phyloP scores from a whole-genome alignment of 2,888 invertebrate genomes.

The Crocallis elinguaria region DNA sequence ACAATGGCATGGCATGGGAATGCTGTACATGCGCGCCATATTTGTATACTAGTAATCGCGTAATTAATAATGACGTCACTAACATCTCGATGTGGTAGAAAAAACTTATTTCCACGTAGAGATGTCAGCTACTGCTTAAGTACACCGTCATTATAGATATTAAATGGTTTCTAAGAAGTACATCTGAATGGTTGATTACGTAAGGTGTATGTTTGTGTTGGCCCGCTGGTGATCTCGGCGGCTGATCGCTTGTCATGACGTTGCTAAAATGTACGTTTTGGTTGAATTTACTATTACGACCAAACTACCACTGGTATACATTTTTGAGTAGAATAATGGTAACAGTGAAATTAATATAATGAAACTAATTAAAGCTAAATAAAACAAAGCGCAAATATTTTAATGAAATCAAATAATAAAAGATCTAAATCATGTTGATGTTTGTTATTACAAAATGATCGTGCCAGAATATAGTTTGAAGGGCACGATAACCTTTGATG shows the following conservation, averaged over 20 bases:
- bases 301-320: too few relatives aligned
- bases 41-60: constrained; percentile 45
- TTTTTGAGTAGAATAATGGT: too few relatives aligned
- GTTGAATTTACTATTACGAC: background rate
- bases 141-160: constrained; percentile 61
- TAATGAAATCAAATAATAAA: constrained; percentile 2
- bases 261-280: constrained; percentile 15
- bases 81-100: constrained; percentile 52
- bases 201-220: constrained; percentile 60
- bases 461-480: constrained; percentile 10
- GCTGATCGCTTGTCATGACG: constrained; percentile 42
- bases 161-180: constrained; percentile 70
- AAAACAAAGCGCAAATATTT: too few relatives aligned
- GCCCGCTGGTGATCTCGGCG: constrained; percentile 51
- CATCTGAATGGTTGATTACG: constrained; percentile 66
- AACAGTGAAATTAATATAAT: too few relatives aligned
- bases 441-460: too few relatives aligned
- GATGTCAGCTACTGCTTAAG: constrained; percentile 59
- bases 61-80: constrained; percentile 70
- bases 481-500: constrained; percentile 27
- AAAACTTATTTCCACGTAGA: constrained; percentile 64
- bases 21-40: constrained; percentile 44
- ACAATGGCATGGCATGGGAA: constrained; percentile 51
- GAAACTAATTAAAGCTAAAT: too few relatives aligned
- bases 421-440: background rate